These are phyloP conservation scores for Spatulosminthurus flaviceps DNA, from an alignment of 2,888 invertebrate genomes.

Conservation along the genomic window DNA sequence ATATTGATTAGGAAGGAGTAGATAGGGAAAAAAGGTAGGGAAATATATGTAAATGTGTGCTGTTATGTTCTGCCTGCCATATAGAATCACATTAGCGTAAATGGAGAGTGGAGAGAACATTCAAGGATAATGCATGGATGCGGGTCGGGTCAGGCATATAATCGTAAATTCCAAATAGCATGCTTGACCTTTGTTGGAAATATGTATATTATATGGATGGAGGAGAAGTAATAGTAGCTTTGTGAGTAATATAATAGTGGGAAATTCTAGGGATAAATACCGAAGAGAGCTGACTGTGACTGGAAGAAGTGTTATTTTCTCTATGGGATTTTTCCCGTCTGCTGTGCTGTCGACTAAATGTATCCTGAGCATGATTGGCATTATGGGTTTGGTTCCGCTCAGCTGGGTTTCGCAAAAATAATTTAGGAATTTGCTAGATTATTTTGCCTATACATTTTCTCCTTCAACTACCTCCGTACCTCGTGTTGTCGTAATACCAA, in stretches of 20 bases:
- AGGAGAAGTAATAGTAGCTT: no score
- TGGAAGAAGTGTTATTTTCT: background rate
- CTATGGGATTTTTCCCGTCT: background rate
- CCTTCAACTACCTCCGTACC: no score
- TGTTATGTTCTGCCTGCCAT: background rate
- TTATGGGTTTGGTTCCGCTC: conserved; percentile 9
- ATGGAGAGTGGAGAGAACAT: background rate
- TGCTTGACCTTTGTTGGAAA: background rate
- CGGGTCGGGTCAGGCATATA: conserved; percentile 18
- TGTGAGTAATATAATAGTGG: no score
- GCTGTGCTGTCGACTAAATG: background rate
- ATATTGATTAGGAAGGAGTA: conserved; percentile 5
- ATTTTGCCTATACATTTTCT: background rate
- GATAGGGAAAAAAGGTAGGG: no score
- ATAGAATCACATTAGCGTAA: background rate
- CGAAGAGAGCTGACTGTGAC: no score
- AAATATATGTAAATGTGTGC: no score
- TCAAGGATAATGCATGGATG: conserved; percentile 6
- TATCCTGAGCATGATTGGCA: background rate
- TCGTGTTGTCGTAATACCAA: no score
- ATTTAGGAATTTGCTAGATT: background rate
- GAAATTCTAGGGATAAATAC: background rate
- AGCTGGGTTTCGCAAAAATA: conserved; percentile 12
- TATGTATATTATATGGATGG: no score
- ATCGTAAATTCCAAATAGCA: conserved; percentile 18